A percentile compares a stretch with the other conserved stretches of the same genome.
These are phyloP conservation scores for Sarotherodon lohbergeri DNA, from an alignment of 2,113 vertebrate species.

Conservation along the genomic window DNA sequence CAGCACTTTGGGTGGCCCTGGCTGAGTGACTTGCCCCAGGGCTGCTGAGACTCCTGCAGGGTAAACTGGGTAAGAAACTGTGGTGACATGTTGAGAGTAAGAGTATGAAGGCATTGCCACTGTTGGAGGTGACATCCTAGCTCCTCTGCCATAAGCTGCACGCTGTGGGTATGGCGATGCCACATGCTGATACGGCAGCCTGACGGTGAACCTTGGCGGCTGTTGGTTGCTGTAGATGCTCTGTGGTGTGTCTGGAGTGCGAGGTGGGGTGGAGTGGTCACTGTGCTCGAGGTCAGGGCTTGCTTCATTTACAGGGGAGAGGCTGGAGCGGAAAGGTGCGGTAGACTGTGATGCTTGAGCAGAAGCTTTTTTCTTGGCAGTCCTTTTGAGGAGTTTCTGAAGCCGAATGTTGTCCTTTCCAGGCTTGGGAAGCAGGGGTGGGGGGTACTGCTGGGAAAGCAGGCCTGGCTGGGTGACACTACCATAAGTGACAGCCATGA, in stretches of 20 bases:
- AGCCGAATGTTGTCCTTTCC: constrained; percentile 84
- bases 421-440: constrained; percentile 86
- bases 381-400: constrained; percentile 84
- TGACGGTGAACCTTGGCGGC: constrained; percentile 52
- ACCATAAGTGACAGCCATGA: constrained; percentile 75
- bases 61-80: not conserved
- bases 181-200: constrained; percentile 66
- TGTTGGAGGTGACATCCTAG: constrained; percentile 61
- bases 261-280: constrained; percentile 62
- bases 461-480: constrained; percentile 46
- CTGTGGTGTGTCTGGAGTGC: constrained; percentile 36
- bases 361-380: constrained; percentile 73
- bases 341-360: constrained; percentile 48
- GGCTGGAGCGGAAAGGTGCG: constrained; percentile 76
- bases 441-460: constrained; percentile 71
- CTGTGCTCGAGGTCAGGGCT: constrained; percentile 81
- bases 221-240: not conserved
- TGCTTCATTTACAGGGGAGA: constrained; percentile 91
- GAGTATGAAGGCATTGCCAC: constrained; percentile 4
- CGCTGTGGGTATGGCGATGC: constrained; percentile 75
- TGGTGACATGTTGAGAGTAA: constrained; percentile 38
- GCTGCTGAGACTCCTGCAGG: not conserved
- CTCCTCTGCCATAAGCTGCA: constrained; percentile 57
- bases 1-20: not conserved
- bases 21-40: not conserved